Conservation (phyloP, 53 echinoderm and acorn worm genomes). For the Luidia sarsii region DNA sequence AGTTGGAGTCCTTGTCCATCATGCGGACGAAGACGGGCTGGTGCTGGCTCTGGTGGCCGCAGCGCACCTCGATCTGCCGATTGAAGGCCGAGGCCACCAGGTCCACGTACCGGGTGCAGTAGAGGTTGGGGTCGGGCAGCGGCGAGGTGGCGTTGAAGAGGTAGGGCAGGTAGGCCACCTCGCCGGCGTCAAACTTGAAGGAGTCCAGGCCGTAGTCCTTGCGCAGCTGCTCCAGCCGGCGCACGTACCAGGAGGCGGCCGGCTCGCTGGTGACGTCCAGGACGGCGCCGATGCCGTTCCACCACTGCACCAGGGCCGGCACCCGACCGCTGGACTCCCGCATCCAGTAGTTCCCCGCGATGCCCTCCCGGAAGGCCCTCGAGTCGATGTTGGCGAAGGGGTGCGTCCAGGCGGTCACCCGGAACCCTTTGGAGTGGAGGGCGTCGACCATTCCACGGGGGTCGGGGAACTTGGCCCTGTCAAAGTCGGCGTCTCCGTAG, state of each 20-base stretch:
- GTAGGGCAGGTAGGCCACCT: slow-evolving; percentile 64
- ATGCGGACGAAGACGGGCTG: slow-evolving; percentile 86
- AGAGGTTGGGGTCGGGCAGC: slow-evolving; percentile 75
- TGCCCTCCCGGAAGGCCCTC: slow-evolving; percentile 61
- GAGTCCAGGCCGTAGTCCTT: slow-evolving; percentile 68
- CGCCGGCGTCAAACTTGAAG: slow-evolving; percentile 86
- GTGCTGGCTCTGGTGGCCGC: slow-evolving; percentile 77
- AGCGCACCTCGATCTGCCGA: slow-evolving; percentile 72
- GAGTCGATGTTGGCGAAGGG: slow-evolving; percentile 87
- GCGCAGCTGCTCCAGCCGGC: slow-evolving; percentile 47
- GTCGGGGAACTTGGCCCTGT: slow-evolving; percentile 67
- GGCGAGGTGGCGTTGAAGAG: slow-evolving; percentile 59
- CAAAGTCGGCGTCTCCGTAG: slow-evolving; percentile 72
- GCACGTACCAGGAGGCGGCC: slow-evolving; percentile 64
- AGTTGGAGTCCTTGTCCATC: slow-evolving; percentile 83
- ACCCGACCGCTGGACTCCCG: slow-evolving; percentile 54
- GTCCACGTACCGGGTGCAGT: slow-evolving; percentile 75
- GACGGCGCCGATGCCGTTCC: slow-evolving; percentile 71
- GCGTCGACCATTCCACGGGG: slow-evolving; percentile 54
- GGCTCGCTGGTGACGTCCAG: slow-evolving; percentile 68
- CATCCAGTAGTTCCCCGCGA: slow-evolving; percentile 61
- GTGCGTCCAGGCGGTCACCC: slow-evolving; percentile 69
- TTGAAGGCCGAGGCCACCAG: slow-evolving; percentile 66
- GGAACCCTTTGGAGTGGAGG: slow-evolving; percentile 70
- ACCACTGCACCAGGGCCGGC: slow-evolving; percentile 80